phyloP scores from a whole-genome alignment of 2,113 vertebrate species.

The Cryptomyrus ogoouensis region DNA sequence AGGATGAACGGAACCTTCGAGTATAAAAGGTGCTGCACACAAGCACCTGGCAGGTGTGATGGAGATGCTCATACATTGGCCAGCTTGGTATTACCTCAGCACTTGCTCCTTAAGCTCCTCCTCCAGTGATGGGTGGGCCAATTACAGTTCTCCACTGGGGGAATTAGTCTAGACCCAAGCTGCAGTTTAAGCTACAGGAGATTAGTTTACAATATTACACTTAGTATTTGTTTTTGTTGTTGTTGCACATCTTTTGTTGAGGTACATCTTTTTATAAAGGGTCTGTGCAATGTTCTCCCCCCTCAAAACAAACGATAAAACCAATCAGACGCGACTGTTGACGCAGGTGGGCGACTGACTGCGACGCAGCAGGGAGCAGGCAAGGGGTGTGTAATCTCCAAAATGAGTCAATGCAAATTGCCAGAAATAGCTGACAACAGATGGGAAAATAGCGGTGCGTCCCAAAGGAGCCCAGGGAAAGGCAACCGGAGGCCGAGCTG shows the following conservation, averaged over 20 bases:
- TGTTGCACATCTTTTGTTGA: neutral
- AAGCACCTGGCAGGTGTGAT: neutral
- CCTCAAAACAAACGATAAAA: neutral
- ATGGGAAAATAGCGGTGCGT: constrained; percentile 21
- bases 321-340: neutral
- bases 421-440: constrained; percentile 26
- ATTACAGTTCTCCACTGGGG: neutral
- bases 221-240: neutral
- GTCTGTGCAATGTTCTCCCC: neutral
- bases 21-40: neutral
- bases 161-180: neutral
- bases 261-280: neutral
- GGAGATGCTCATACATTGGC: neutral
- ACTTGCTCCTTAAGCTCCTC: neutral
- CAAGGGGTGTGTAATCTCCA: constrained; percentile 17
- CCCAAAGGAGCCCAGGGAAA: neutral
- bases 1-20: neutral
- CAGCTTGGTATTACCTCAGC: neutral
- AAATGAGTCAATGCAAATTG: constrained; percentile 22
- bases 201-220: neutral
- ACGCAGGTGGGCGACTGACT: neutral
- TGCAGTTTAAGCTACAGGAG: neutral
- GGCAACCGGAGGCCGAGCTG: neutral
- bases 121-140: neutral
- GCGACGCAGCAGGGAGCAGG: neutral